Percentiles rank a stretch among this genome's conserved stretches.
Conservation (phyloP, 2,888 invertebrate species). For the Incurvaria masculella region DNA sequence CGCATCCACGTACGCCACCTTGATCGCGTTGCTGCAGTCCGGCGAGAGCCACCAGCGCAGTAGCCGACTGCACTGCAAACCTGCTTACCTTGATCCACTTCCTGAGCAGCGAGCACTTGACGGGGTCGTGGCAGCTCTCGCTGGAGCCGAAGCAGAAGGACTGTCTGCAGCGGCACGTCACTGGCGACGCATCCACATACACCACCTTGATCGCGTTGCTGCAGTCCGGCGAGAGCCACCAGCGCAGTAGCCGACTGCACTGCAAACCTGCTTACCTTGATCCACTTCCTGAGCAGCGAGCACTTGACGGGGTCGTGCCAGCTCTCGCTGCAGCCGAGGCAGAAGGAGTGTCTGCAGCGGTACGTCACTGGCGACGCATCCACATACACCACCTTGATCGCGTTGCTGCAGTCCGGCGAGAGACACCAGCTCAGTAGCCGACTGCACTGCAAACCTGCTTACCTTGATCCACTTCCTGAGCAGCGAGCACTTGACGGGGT, state of each 20-base stretch:
- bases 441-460: slow-evolving; percentile 80
- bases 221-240: slow-evolving; percentile 99
- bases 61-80: slow-evolving; percentile 89
- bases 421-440: slow-evolving; percentile 97
- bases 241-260: slow-evolving; percentile 94
- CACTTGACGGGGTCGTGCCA: slow-evolving; percentile 99
- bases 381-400: slow-evolving; percentile 86
- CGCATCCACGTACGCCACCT: slow-evolving; percentile 87
- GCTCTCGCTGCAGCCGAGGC: slow-evolving; percentile 94
- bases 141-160: slow-evolving; percentile 96
- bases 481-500: slow-evolving; percentile 93
- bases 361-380: slow-evolving; percentile 92
- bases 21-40: slow-evolving; percentile 95
- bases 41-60: slow-evolving; percentile 98
- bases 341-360: slow-evolving; percentile 90
- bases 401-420: slow-evolving; percentile 95
- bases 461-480: slow-evolving; percentile 93
- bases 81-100: slow-evolving; percentile 88
- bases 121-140: slow-evolving; percentile 98
- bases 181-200: slow-evolving; percentile 87
- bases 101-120: slow-evolving; percentile 86
- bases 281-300: slow-evolving; percentile 90
- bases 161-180: slow-evolving; percentile 90
- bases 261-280: slow-evolving; percentile 70
- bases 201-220: slow-evolving; percentile 91